These are phyloP conservation scores for Cathartes aura DNA, from an alignment of 2,113 vertebrate genomes.

Conservation along the genomic window DNA sequence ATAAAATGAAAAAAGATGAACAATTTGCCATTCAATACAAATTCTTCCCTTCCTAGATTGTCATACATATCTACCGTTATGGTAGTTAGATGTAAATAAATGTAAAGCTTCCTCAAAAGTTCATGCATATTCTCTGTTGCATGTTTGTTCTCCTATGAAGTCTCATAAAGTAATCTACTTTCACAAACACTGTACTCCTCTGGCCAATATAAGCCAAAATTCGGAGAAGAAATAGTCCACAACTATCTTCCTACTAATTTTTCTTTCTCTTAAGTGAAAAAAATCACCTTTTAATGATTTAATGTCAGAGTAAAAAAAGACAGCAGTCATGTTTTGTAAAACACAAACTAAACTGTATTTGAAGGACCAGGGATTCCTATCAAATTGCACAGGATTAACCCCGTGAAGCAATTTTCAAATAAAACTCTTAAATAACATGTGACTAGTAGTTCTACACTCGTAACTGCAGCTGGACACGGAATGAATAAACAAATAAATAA, in stretches of 20 bases:
- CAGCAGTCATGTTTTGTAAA: neutral
- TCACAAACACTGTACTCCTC: neutral
- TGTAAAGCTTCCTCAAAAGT: neutral
- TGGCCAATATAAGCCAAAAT: neutral
- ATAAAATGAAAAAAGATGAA: neutral
- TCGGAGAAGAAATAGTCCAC: neutral
- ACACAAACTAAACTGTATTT: neutral
- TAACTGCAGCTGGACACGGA: neutral
- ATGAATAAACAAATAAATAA: neutral
- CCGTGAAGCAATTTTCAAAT: neutral
- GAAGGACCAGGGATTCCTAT: fast-evolving
- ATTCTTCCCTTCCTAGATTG: neutral
- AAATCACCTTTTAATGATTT: neutral
- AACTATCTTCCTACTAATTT: neutral
- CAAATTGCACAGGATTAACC: neutral
- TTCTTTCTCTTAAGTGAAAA: neutral
- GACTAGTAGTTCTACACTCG: neutral
- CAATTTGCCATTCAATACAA: neutral
- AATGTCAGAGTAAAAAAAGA: neutral
- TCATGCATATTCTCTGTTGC: neutral
- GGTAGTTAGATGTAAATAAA: neutral
- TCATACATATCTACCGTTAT: neutral
- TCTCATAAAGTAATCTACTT: neutral
- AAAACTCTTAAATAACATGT: neutral
- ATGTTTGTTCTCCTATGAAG: neutral